A percentile compares a stretch with the other conserved stretches of the same genome.
phyloP scores from a whole-genome alignment of 37 sponge, comb jelly and placozoan species.

The Diacarnus erythraeanus region DNA sequence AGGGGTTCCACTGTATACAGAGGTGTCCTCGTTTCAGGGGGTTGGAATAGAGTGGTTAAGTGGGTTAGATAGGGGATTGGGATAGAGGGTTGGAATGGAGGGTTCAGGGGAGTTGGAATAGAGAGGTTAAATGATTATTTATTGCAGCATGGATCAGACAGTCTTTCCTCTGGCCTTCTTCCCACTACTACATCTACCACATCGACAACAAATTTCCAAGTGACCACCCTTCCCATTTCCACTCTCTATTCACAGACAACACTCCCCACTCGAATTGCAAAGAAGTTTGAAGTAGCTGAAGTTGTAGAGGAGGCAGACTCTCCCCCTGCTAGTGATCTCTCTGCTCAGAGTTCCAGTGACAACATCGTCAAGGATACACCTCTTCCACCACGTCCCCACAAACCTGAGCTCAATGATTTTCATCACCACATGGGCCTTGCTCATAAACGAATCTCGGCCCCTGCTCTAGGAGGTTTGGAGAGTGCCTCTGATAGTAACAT shows the following conservation, averaged over 20 bases:
- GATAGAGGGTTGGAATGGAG: too few species aligned
- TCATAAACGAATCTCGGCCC: neutral
- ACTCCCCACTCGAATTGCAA: neutral
- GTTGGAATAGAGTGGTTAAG: too few species aligned
- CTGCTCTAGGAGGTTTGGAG: neutral
- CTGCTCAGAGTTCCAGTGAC: slow-evolving; percentile 34
- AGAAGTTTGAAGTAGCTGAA: slow-evolving; percentile 29
- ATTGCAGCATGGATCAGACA: too few species aligned
- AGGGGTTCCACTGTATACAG: too few species aligned
- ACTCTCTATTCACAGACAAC: neutral
- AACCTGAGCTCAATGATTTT: neutral
- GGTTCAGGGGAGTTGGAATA: too few species aligned
- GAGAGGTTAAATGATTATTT: too few species aligned
- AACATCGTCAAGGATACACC: neutral
- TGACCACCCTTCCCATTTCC: neutral
- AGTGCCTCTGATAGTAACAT: slow-evolving; percentile 5
- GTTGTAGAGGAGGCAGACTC: slow-evolving; percentile 23
- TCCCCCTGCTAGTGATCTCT: slow-evolving; percentile 11
- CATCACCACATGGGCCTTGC: neutral
- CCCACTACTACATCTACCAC: too few species aligned
- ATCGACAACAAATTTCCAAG: too few species aligned
- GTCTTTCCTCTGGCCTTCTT: too few species aligned
- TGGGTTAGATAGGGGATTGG: too few species aligned
- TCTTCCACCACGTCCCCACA: neutral
- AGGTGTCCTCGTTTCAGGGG: too few species aligned